Evolutionary conservation across 2,797 vertebrate species (phyloP), one percentile per base, ranked within the genome.

Genomic region (Furcifer pardalis): DNA sequence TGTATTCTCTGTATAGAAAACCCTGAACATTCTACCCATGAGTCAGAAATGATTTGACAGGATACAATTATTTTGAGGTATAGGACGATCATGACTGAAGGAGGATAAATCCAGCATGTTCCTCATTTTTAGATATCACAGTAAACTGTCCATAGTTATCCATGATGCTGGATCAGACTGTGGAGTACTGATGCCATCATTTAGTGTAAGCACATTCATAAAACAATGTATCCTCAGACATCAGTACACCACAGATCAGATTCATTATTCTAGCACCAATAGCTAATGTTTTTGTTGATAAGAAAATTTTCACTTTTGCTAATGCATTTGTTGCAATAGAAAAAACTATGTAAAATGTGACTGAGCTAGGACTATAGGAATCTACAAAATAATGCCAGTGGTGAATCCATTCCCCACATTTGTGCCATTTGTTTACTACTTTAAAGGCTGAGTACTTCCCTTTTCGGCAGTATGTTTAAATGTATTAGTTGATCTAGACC

Each of bases 401-500:
- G 56, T 3, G 30, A 40, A 7, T 59, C 0, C 3, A 49, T n/a
- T 44, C 42, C 25, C 7, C 37, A 59, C 42, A 25, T 15, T 49
- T 65, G 27, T 65, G 37, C 35, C 35, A 76, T 68, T 77, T 68
- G 25, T 56, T 42, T 68, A 42, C 15, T 63, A 35, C 49, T 66
- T 77, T 49, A 84, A 40, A 60, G 40, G n/a, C 3, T 73, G 44
- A 72, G 25, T 37, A 62, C 40, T 40, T 56, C 8, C n/a, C 17
- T 68, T 19, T 79, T 84, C 73, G 46, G 59, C n/a, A 21, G 13
- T 23, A 73, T 52, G 35, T 79, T 62, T 79, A 72, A 73, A n/a
- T 27, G 42, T n/a, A 23, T 40, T 37, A 75, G 9, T 7, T 59
- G 84, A 75, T 75, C 56, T 42, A 74, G 21, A 9, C 49, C n/a